phyloP scores from a whole-genome alignment of 2,113 vertebrate genomes.

The Globicephala melas region DNA sequence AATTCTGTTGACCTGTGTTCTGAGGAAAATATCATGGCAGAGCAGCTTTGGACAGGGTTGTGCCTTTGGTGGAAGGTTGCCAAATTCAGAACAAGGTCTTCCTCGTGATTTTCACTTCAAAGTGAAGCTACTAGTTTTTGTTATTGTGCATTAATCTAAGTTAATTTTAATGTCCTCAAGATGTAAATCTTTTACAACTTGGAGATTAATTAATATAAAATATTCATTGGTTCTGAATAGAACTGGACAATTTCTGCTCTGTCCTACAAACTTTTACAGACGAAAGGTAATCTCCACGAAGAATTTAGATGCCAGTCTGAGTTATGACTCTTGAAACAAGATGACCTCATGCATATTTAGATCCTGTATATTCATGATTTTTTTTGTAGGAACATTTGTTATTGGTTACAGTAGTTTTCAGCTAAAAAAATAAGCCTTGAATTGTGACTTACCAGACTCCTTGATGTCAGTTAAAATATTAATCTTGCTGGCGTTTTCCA shows the following conservation, averaged over 20 bases:
- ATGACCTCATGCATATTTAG: slow-evolving; percentile 60
- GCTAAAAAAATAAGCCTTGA: slow-evolving; percentile 50
- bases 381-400: slow-evolving; percentile 17
- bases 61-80: background rate
- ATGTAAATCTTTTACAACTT: slow-evolving; percentile 64
- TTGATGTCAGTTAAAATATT: background rate
- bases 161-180: slow-evolving; percentile 63
- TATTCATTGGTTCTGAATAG: slow-evolving; percentile 54
- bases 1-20: background rate
- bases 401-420: slow-evolving; percentile 32
- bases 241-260: slow-evolving; percentile 49
- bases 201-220: slow-evolving; percentile 54
- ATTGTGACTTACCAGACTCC: slow-evolving; percentile 8
- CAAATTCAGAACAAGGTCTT: background rate
- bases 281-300: slow-evolving; percentile 39
- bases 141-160: slow-evolving; percentile 48
- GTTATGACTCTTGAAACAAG: slow-evolving; percentile 58
- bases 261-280: slow-evolving; percentile 49
- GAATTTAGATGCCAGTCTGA: slow-evolving; percentile 47
- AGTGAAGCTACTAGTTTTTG: slow-evolving; percentile 23
- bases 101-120: slow-evolving; percentile 33
- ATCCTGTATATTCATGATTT: slow-evolving; percentile 15
- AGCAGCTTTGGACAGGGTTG: background rate
- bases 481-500: slow-evolving; percentile 28
- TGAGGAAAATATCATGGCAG: background rate